Evolutionary conservation across 2,113 vertebrate genomes (phyloP).

Genomic region (Rhinolophus sinicus): DNA sequence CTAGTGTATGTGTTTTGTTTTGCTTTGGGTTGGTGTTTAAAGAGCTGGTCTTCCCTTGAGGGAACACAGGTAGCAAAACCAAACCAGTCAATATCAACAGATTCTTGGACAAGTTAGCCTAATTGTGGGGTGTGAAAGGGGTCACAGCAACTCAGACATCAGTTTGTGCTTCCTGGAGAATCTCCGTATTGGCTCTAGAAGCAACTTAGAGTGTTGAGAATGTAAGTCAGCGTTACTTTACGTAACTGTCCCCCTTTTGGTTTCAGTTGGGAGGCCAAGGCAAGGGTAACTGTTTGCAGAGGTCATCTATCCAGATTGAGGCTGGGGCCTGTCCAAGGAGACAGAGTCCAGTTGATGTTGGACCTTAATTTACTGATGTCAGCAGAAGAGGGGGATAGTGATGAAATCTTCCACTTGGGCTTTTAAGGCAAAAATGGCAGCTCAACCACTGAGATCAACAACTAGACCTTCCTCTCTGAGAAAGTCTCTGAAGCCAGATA

Average conservation of each 20-base stretch:
- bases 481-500: neutral
- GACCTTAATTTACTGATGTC: constrained; percentile 26
- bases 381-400: constrained; percentile 5
- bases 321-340: constrained; percentile 56
- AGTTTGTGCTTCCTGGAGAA: neutral
- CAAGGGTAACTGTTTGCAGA: constrained; percentile 46
- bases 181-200: neutral
- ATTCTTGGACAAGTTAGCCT: neutral
- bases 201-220: constrained; percentile 10
- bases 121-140: neutral
- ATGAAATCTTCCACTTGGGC: constrained; percentile 1
- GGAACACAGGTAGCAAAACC: neutral
- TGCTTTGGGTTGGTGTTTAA: neutral
- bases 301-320: neutral
- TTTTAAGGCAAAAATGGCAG: constrained; percentile 25
- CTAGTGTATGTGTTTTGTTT: neutral
- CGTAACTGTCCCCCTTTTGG: constrained; percentile 51
- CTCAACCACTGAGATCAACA: neutral
- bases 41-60: neutral
- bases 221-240: constrained; percentile 37
- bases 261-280: constrained; percentile 40
- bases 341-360: constrained; percentile 75
- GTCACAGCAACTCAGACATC: neutral
- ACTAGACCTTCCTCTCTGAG: neutral
- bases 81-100: neutral